Evolutionary conservation across 1,140 invertebrate species (phyloP).

Genomic region (Orussus abietinus): DNA sequence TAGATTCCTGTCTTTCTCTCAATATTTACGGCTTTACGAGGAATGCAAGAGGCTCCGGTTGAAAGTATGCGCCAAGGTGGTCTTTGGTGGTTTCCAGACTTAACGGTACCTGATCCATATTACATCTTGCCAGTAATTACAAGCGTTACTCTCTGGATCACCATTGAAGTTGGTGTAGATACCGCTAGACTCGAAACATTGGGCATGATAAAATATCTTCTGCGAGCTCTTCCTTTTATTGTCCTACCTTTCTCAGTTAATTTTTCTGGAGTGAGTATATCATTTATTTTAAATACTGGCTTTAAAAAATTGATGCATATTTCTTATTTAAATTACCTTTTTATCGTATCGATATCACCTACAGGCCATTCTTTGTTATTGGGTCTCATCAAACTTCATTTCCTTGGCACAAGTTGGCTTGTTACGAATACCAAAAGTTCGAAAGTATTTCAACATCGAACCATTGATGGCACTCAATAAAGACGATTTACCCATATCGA

Average conservation of each 20-base stretch:
- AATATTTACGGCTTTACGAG: constrained; percentile 78
- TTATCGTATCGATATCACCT: constrained; percentile 2
- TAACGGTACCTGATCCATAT: constrained; percentile 86
- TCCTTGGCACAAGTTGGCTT: constrained; percentile 79
- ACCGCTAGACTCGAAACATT: constrained; percentile 62
- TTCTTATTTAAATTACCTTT: constrained; percentile 15
- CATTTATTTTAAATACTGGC: constrained; percentile 6
- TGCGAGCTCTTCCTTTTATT: constrained; percentile 73
- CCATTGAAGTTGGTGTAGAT: constrained; percentile 84
- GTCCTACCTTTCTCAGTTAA: constrained; percentile 84
- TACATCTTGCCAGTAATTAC: constrained; percentile 85
- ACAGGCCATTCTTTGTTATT: constrained; percentile 84
- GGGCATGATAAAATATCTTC: constrained; percentile 68
- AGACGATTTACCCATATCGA: constrained; percentile 57
- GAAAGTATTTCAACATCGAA: constrained; percentile 78
- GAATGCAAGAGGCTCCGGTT: constrained; percentile 83
- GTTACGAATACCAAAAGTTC: constrained; percentile 70
- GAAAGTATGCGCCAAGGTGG: constrained; percentile 88
- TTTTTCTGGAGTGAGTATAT: constrained; percentile 73
- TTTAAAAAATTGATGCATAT: constrained; percentile 6
- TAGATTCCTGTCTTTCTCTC: constrained; percentile 86
- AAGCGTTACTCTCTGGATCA: constrained; percentile 71
- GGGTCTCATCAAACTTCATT: constrained; percentile 85
- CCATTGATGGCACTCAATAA: constrained; percentile 56
- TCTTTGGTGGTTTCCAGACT: constrained; percentile 87